Evolutionary conservation across 2,888 invertebrate genomes (phyloP), one percentile per base, ranked within the genome.

Genomic region (Pasiphila rectangulata): DNA sequence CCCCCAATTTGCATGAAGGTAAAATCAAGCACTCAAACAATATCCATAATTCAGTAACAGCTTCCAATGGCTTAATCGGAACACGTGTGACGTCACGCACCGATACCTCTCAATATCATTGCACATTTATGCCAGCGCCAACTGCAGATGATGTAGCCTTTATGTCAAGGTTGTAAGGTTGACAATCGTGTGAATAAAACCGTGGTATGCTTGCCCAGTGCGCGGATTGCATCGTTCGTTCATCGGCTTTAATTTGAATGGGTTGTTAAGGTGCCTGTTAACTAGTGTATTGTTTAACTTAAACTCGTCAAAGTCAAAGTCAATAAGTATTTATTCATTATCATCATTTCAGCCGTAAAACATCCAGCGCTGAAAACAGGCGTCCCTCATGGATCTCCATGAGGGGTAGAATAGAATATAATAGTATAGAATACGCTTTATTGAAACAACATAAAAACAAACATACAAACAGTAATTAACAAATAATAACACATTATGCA

Each of bases 21-120:
- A 27, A 27, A 32, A 16, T 32, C 32, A 13, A 30, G 7, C 38
- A 30, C 40, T 46, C 29, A 32, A 45, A 39, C 29, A n/a, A 39
- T 29, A 40, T 40, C 42, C 42, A 43, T 48, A 37, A 48, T 25
- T 49, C 40, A 44, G 23, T 35, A 42, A 10, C 42, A 51, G 29
- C 12, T 36, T 21, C 34, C 48, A 53, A 51, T 34, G 43, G 36
- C 29, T 58, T 45, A 45, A 50, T 50, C 17, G 45, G 60, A 58
- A 56, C 75, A 76, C 64, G 58, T 71, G 73, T 73, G 73, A 67
- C 70, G 56, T 64, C 62, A 69, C 65, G 70, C 57, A 35, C 64
- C 67, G 61, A 71, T 69, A 69, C 69, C 64, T 70, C 67, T 51
- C 67, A 62, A 68, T 69, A 69, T 64, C 68, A 67, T 67, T 60